A percentile compares a stretch with the other conserved stretches of the same genome.
Evolutionary conservation across 2,113 vertebrate species (phyloP).

Genomic region (Rhinolophus sinicus): DNA sequence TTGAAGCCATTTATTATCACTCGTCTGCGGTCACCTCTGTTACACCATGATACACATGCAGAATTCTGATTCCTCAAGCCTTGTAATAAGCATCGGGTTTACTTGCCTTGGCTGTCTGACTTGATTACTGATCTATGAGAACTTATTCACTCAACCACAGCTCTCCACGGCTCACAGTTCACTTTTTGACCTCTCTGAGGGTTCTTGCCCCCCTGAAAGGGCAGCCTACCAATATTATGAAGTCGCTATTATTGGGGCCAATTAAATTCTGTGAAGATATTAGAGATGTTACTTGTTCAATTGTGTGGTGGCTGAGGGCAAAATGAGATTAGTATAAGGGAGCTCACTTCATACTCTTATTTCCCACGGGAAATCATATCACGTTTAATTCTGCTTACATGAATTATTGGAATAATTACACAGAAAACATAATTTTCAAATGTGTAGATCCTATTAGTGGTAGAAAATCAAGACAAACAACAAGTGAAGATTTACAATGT

Average conservation of each 20-base stretch:
- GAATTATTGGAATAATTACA: slow-evolving; percentile 55
- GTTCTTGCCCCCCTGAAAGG: background rate
- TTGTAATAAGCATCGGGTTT: background rate
- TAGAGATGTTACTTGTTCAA: slow-evolving; percentile 37
- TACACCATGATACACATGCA: background rate
- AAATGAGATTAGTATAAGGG: slow-evolving; percentile 13
- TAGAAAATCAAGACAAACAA: slow-evolving; percentile 45
- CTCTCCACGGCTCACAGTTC: background rate
- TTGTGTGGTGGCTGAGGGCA: slow-evolving; percentile 28
- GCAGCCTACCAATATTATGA: background rate
- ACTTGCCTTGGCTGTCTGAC: background rate
- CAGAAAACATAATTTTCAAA: slow-evolving; percentile 54
- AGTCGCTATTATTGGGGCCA: background rate
- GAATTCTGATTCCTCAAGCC: background rate
- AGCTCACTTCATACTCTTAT: slow-evolving; percentile 54
- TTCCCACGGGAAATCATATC: slow-evolving; percentile 38
- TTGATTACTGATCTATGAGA: background rate
- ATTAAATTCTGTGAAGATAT: slow-evolving; percentile 44
- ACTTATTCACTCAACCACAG: background rate
- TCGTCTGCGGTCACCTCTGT: background rate
- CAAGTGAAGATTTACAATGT: background rate
- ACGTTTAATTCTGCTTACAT: slow-evolving; percentile 44
- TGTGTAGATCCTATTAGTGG: background rate
- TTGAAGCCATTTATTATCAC: background rate
- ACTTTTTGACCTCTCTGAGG: background rate